Evolutionary conservation across 1,140 invertebrate species (phyloP), one percentile per base, ranked within the genome.

Genomic region (Diachasma alloeum): DNA sequence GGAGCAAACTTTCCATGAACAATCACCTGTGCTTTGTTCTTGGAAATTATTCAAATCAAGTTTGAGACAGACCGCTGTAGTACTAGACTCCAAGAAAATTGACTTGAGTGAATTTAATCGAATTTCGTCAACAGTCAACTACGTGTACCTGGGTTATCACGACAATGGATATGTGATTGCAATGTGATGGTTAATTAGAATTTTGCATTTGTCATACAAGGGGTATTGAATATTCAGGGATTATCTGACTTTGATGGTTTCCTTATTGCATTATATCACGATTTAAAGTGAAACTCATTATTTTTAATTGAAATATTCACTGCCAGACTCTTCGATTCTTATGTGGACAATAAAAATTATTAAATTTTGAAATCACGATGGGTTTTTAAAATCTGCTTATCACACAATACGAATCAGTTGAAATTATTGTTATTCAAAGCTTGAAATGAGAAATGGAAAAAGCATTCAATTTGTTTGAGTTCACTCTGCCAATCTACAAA

Each of bases 11-110:
- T 79, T 79, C 78, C 26, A 77, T 75, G 78, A 79, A 79, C 78
- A 79, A 79, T 79, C 78, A 79, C 75, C 78, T 75, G 75, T 77
- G 75, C 75, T 79, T 79, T 79, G 78, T 79, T 74, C 78, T 79
- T 72, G 73, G 68, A 75, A 79, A 79, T 79, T 79, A 79, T 79
- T 79, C 78, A 79, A 79, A 79, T 79, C 78, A 73, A 77, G 78
- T 63, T 63, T 63, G 75, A 79, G 78, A 77, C 76, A 76, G 76
- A 79, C 74, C 75, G 76, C 74, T 77, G 70, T 74, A 67, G 66
- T 48, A 67, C 42, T 71, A 71, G 76, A 77, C 74, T 76, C 59
- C 63, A 48, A 44, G 67, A 75, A 48, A 75, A 77, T 70, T 77
- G 74, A 56, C 66, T 68, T 46, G 19, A 63, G 67, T 22, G 77